Conservation (phyloP, 2,888 invertebrate genomes). For the Mantis religiosa region DNA sequence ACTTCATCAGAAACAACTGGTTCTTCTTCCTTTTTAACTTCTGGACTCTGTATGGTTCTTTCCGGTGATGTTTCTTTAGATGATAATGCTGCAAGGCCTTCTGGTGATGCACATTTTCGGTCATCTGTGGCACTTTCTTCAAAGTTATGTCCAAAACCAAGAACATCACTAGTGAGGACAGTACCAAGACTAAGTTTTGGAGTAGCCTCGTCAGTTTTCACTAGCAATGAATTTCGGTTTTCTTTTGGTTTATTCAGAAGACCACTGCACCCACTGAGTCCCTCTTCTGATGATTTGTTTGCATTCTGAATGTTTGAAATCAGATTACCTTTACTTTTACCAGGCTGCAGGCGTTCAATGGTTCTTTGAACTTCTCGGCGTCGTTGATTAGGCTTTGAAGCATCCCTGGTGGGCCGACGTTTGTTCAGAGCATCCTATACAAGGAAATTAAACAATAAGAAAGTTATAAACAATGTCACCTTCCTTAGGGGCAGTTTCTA, state of each 20-base stretch:
- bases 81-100: constrained; percentile 33
- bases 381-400: constrained; percentile 11
- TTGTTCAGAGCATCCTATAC: constrained; percentile 33
- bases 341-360: constrained; percentile 78
- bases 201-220: constrained; percentile 52
- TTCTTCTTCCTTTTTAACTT: constrained; percentile 32
- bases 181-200: constrained; percentile 82
- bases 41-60: constrained; percentile 19
- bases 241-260: constrained; percentile 38
- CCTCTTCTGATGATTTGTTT: constrained; percentile 56
- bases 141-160: constrained; percentile 64
- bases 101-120: constrained; percentile 32
- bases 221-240: constrained; percentile 19
- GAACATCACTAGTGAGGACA: constrained; percentile 69
- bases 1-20: constrained; percentile 33
- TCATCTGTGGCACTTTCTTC: constrained; percentile 40
- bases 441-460: neutral
- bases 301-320: constrained; percentile 61
- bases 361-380: constrained; percentile 72
- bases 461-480: neutral
- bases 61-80: constrained; percentile 35
- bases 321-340: constrained; percentile 83
- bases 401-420: constrained; percentile 40
- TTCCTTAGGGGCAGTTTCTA: neutral
- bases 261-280: constrained; percentile 31